Conservation (phyloP, 2,797 vertebrate genomes). For the Melanotaenia parkinsoni region DNA sequence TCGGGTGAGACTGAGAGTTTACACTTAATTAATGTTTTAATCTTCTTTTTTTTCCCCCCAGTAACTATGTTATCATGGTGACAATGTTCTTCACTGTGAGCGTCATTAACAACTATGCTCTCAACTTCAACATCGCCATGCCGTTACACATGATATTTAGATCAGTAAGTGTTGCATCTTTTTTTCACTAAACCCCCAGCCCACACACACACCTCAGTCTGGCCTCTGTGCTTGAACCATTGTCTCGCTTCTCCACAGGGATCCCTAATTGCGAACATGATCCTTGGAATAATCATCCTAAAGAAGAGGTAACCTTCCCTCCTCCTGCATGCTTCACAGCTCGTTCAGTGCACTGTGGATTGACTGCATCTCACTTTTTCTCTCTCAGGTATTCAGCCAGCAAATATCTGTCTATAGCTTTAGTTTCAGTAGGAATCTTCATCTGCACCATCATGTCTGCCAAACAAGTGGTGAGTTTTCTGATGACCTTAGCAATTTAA, state of each 20-base stretch:
- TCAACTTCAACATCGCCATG: slow-evolving; percentile 97
- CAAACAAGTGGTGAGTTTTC: slow-evolving; percentile 92
- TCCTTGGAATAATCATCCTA: slow-evolving; percentile 93
- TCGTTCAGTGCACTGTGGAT: background rate
- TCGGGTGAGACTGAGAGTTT: background rate
- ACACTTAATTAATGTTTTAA: background rate
- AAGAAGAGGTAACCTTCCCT: slow-evolving; percentile 90
- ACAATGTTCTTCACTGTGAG: slow-evolving; percentile 98
- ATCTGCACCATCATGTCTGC: slow-evolving; percentile 98
- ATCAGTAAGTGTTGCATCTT: slow-evolving; percentile 86
- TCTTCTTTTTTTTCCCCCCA: slow-evolving; percentile 35
- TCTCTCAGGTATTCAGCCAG: slow-evolving; percentile 88
- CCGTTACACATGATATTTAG: slow-evolving; percentile 99
- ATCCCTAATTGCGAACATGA: slow-evolving; percentile 97
- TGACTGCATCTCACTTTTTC: slow-evolving; percentile 9
- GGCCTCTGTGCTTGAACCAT: slow-evolving; percentile 17
- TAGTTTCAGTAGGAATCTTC: slow-evolving; percentile 95
- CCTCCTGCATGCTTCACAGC: background rate
- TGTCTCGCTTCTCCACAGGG: slow-evolving; percentile 81
- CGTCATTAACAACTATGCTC: slow-evolving; percentile 97
- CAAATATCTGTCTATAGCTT: slow-evolving; percentile 91
- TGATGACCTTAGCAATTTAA: background rate
- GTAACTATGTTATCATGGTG: slow-evolving; percentile 95
- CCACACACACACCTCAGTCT: background rate
- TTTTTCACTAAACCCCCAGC: background rate